Percentiles rank a stretch among this genome's conserved stretches.
Evolutionary conservation across 2,797 vertebrate genomes (phyloP).

Genomic region (Gymnoscopelus braueri): DNA sequence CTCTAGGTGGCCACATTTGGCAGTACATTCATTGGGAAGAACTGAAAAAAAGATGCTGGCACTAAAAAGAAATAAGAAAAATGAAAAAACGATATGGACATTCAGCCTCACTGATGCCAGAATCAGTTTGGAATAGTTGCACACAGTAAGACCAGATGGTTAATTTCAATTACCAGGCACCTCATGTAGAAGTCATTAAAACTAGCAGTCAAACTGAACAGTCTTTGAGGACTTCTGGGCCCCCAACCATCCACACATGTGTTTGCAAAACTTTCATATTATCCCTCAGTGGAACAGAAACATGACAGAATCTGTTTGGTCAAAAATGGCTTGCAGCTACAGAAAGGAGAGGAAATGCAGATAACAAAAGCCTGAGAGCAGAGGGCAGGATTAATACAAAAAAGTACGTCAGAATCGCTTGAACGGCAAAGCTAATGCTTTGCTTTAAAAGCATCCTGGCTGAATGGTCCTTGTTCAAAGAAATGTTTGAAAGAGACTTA

Average conservation of each 20-base stretch:
- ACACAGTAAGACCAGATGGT: conserved; percentile 27
- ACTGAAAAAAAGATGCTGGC: too few relatives aligned
- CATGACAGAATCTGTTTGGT: conserved; percentile 7
- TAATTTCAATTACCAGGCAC: conserved; percentile 34
- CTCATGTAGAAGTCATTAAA: conserved; percentile 24
- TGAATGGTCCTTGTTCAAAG: neutral
- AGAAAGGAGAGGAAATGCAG: neutral
- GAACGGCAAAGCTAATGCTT: neutral
- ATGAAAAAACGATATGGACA: too few relatives aligned
- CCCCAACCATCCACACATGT: neutral
- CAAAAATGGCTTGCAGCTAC: neutral
- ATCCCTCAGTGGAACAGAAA: conserved; percentile 13
- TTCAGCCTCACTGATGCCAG: neutral
- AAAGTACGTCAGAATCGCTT: neutral
- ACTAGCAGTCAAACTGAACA: conserved; percentile 7
- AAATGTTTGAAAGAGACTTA: neutral
- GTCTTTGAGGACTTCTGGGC: conserved; percentile 22
- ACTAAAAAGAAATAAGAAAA: too few relatives aligned
- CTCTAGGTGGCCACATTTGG: too few relatives aligned
- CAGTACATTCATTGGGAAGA: too few relatives aligned
- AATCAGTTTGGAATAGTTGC: conserved; percentile 17
- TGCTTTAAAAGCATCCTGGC: too few relatives aligned
- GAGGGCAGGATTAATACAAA: conserved; percentile 10
- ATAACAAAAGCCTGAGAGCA: neutral
- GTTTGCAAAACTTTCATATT: conserved; percentile 1